Conservation (phyloP, 2,888 invertebrate species). For the Platycheirus albimanus region DNA sequence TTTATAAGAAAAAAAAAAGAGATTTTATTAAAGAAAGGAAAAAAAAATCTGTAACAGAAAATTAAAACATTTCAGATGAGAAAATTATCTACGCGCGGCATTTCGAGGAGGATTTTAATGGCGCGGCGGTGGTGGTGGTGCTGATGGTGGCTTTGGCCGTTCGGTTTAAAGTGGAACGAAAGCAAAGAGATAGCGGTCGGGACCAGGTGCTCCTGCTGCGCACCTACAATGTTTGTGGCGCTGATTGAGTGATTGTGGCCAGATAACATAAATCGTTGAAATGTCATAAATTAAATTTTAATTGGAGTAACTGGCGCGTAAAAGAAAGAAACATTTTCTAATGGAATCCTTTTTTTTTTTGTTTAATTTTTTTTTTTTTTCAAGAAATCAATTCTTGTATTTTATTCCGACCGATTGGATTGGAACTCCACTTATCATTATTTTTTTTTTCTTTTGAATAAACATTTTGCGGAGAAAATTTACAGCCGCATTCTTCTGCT, state of each 20-base stretch:
- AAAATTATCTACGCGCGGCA: conserved; percentile 64
- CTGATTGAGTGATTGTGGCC: conserved; percentile 73
- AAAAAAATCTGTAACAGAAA: conserved; percentile 58
- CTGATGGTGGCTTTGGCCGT: not conserved
- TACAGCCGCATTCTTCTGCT: conserved; percentile 23
- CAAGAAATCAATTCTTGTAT: not conserved
- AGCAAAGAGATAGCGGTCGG: conserved; percentile 52
- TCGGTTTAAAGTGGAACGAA: conserved; percentile 62
- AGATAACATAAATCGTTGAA: conserved; percentile 70
- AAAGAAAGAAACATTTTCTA: conserved; percentile 36
- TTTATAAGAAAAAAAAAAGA: not conserved
- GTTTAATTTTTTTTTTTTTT: too few species aligned
- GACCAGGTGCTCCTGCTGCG: conserved; percentile 65
- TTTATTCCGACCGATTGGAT: not conserved
- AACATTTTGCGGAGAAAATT: conserved; percentile 25
- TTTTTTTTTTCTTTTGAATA: not conserved
- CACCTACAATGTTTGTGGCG: conserved; percentile 68
- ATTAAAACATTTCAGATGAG: conserved; percentile 72
- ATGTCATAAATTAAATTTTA: conserved; percentile 74
- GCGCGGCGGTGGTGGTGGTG: not conserved
- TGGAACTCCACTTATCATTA: conserved; percentile 16
- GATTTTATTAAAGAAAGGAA: conserved; percentile 44
- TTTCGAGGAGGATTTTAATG: conserved; percentile 65
- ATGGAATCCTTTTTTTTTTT: conserved; percentile 54
- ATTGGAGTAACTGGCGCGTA: conserved; percentile 57